Base-by-base conservation (phyloP, 2,888 invertebrate species). In the Selenia dentaria region DNA sequence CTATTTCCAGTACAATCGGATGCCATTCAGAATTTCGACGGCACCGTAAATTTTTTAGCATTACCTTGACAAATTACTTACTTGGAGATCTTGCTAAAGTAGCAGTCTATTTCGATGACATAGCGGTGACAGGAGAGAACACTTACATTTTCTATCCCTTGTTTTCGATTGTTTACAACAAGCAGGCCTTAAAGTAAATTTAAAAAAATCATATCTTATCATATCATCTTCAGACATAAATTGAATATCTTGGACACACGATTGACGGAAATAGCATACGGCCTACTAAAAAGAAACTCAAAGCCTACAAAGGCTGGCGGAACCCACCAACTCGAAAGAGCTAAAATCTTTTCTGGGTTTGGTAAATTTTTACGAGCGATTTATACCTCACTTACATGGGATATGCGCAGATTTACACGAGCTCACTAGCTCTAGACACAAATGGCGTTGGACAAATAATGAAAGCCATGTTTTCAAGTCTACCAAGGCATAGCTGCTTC, bases 91-190 rank as follows among this genome's bases (percentile, higher is more conserved):
- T 44, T 9, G 28, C 50, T 6, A 44, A 50, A 6, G 29, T 25
- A n/a, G 44, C 40, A 2, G 11, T 31, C 6, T 50, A 44, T 13
- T 44, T 50, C 10, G 44, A 44, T 14, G 50, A 50, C 9, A 47
- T 51, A 8, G 40, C 37, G 6, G n/a, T 51, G 6, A 22, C 39
- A 14, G 40, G 34, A 16, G 16, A 2, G 37, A 47, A 13, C 37
- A 47, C 11, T 10, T 51, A 9, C 16, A 20, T 8, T 42, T 18
- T 6, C 29, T 47, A 1, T 3, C 13, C 2, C 10, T 10, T 2
- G 31, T 47, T 3, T 44, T 51, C 25, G 44, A 47, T 6, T 10
- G 29, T 6, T 14, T 47, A 18, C 2, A 31, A 9, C 22, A 36
- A 29, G 35, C 38, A 3, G 44, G 29, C 8, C 18, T 32, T 0